Base-by-base conservation (phyloP, 2,113 vertebrate genomes). In the Muscicapa adusta region DNA sequence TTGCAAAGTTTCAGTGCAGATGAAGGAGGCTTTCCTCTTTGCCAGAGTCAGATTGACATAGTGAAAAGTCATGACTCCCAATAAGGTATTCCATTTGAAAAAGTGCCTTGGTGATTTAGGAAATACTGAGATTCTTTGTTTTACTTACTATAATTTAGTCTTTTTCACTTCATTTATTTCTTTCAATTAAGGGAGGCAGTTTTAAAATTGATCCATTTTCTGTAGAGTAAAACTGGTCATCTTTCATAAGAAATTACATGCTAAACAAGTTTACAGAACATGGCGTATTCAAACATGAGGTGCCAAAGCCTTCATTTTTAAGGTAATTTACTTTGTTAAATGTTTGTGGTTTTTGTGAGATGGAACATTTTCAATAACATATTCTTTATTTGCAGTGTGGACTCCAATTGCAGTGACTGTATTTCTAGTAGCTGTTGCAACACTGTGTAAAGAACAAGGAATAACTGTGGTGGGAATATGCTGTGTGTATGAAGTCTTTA, bases 391-490 rank as follows among this genome's bases (percentile, higher is more conserved):
- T 98, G 31, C 96, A 99, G 99, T 98, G 24, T 99, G 99, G 99
- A 97, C 98, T 79, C 99, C 99, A 73, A 99, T 99, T 91, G 98
- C 98, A 42, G 50, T 98, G 94, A 99, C 99, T 4, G 99, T 99
- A 28, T 85, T 98, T 89, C 97, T 99, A 42, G 99, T 99, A 89
- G 99, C 99, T 81, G 97, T 98, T 88, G 99, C 99, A 90, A 99
- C 99, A 5, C 95, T 99, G 12, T 99, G 99, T 94, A 99, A 99
- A 95, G 99, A 99, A 88, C 99, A 99, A 96, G 99, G 99, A 86
- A 99, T 99, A 96, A 99, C 99, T 1, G 99, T 99, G 42, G 98
- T 99, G 57, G 99, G 99, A 56, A 99, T 99, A 97, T 99, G 99
- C 97, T 99, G 99, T 92, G 98, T 99, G 18, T 98, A 99, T 70